Conservation (phyloP, 2,888 invertebrate species). For the Himalopsyche japonica region DNA sequence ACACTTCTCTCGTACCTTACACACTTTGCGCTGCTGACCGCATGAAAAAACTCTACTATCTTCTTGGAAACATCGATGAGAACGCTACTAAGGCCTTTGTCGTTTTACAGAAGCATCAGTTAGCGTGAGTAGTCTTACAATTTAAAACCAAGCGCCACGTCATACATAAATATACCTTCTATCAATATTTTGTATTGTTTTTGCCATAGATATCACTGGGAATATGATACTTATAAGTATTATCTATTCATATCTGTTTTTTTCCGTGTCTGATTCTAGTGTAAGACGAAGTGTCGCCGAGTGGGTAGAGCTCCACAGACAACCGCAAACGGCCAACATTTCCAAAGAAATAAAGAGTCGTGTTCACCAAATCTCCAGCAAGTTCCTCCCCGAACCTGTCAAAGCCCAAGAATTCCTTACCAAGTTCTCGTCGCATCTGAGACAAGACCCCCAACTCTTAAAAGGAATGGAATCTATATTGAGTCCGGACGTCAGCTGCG, state of each 20-base stretch:
- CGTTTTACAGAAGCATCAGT: constrained; percentile 90
- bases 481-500: constrained; percentile 88
- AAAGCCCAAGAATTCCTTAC: constrained; percentile 87
- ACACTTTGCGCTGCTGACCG: constrained; percentile 82
- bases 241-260: neutral
- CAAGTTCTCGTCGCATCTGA: constrained; percentile 80
- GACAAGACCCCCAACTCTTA: constrained; percentile 69
- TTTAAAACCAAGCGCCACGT: no score
- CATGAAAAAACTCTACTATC: constrained; percentile 90
- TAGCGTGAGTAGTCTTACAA: constrained; percentile 57
- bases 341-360: constrained; percentile 67
- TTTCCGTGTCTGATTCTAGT: constrained; percentile 46
- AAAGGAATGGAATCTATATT: constrained; percentile 86
- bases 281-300: constrained; percentile 84
- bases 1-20: constrained; percentile 94
- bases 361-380: constrained; percentile 66
- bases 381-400: constrained; percentile 88
- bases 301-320: constrained; percentile 82
- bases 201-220: no score
- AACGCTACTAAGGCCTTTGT: constrained; percentile 84
- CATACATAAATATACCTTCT: no score
- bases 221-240: no score
- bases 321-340: constrained; percentile 67
- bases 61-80: constrained; percentile 92
- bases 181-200: no score